These are phyloP conservation scores for Emmelina monodactyla DNA, from an alignment of 2,888 invertebrate species.

Conservation along the genomic window DNA sequence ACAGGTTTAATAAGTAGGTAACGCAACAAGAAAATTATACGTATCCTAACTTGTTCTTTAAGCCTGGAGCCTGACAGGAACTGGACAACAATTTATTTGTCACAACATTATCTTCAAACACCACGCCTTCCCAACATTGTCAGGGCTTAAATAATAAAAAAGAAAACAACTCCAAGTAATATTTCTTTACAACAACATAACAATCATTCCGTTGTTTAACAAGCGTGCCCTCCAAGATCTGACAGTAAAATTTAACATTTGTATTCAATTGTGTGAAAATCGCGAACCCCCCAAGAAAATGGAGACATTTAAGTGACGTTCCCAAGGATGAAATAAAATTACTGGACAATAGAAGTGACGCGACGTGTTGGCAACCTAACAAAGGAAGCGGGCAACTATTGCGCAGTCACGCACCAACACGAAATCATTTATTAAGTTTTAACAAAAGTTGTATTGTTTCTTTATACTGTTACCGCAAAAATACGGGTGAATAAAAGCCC, in stretches of 20 bases:
- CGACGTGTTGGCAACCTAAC: slow-evolving; percentile 20
- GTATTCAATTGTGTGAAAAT: slow-evolving; percentile 16
- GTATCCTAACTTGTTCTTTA: not conserved
- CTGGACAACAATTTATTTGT: slow-evolving; percentile 35
- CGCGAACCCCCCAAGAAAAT: slow-evolving; percentile 10
- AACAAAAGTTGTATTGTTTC: not conserved
- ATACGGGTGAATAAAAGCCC: not conserved
- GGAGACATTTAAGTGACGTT: slow-evolving; percentile 14
- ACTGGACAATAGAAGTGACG: slow-evolving; percentile 16
- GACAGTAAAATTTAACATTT: slow-evolving; percentile 12
- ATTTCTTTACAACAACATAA: slow-evolving; percentile 15
- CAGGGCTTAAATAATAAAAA: not conserved
- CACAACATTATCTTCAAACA: slow-evolving; percentile 13
- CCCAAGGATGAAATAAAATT: slow-evolving; percentile 20
- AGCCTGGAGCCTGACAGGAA: slow-evolving; percentile 14
- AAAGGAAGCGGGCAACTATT: slow-evolving; percentile 15
- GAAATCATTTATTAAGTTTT: slow-evolving; percentile 18
- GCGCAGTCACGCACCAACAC: slow-evolving; percentile 21
- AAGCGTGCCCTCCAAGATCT: slow-evolving; percentile 27
- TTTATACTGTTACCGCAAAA: slow-evolving; percentile 4
- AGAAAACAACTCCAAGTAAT: slow-evolving; percentile 20
- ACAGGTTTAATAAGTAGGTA: not conserved
- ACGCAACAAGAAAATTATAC: slow-evolving; percentile 14
- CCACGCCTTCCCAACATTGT: not conserved
- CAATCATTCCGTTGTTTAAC: slow-evolving; percentile 20